phyloP scores from a whole-genome alignment of 2,797 vertebrate species.

The Eulemur rubriventer region DNA sequence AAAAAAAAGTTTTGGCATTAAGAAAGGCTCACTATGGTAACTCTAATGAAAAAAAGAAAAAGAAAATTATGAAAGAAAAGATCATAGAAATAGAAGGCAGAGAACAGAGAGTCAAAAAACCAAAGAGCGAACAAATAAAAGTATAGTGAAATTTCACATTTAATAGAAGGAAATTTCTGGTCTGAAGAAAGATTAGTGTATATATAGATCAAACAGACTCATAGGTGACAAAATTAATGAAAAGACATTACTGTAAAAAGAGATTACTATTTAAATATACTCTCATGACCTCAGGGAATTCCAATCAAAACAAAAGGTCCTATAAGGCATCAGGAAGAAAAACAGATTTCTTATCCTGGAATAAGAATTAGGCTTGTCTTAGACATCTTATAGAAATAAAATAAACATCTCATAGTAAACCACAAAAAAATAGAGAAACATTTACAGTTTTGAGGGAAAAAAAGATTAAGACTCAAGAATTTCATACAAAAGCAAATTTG shows the following conservation, averaged over 20 bases:
- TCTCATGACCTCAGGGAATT: neutral
- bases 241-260: neutral
- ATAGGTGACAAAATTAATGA: neutral
- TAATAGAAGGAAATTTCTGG: neutral
- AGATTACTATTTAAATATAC: neutral
- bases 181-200: neutral
- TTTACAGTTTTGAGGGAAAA: neutral
- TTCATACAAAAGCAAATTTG: neutral
- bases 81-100: neutral
- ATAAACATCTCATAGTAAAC: slow-evolving; percentile 14
- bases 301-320: neutral
- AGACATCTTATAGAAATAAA: neutral
- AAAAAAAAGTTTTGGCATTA: neutral
- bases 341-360: neutral
- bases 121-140: neutral
- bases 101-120: neutral
- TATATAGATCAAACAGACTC: neutral
- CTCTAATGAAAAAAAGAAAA: neutral
- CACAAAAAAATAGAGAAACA: neutral
- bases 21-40: neutral
- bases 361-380: neutral
- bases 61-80: slow-evolving; percentile 3
- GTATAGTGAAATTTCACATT: neutral
- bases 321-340: neutral
- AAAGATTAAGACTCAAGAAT: neutral